Base-by-base conservation (phyloP, 2,888 invertebrate genomes). In the Corbicula japonica region DNA sequence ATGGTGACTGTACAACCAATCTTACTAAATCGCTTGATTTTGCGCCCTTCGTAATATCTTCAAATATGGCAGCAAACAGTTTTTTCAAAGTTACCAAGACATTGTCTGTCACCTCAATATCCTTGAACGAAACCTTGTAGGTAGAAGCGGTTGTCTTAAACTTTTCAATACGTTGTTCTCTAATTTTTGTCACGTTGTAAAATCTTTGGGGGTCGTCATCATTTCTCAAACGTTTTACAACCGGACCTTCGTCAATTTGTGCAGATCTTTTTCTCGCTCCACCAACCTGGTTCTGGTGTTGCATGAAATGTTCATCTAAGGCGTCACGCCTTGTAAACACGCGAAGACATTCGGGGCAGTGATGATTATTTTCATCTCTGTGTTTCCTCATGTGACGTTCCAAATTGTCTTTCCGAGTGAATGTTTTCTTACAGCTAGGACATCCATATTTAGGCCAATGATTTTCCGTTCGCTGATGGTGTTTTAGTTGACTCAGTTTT, bases 111-210 rank as follows among this genome's bases (percentile, higher is more conserved):
- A 71, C 76, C 26, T 70, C 63, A 6, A 76, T 46, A 12, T 71
- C 41, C 46, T 71, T 71, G 38, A 63, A 70, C 5, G 21, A 23
- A 21, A 71, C 60, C n/a, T 65, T 63, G 65, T 65, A 65, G 5
- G 48, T 65, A 38, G 65, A 71, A 18, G 48, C 35, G 1, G 69
- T 75, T 6, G 76, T 76, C 50, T 38, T 76, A 26, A 70, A 76
- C 30, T 76, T 70, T 5, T 44, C 21, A 2, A 63, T 76, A 5
- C 35, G 56, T n/a, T 76, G 76, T 44, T 70, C 70, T 18, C 46
- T 70, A n/a, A 76, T 66, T 34, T 71, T 76, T 8, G 21, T 46
- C 2, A 76, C 56, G 1, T 12, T 26, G 76, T 65, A 76, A 71
- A 56, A 76, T 10, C 48, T 50, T 38, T 44, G n/a, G 8, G 63